Base-by-base conservation (phyloP, 2,888 invertebrate genomes). In the Agriopis leucophaearia region DNA sequence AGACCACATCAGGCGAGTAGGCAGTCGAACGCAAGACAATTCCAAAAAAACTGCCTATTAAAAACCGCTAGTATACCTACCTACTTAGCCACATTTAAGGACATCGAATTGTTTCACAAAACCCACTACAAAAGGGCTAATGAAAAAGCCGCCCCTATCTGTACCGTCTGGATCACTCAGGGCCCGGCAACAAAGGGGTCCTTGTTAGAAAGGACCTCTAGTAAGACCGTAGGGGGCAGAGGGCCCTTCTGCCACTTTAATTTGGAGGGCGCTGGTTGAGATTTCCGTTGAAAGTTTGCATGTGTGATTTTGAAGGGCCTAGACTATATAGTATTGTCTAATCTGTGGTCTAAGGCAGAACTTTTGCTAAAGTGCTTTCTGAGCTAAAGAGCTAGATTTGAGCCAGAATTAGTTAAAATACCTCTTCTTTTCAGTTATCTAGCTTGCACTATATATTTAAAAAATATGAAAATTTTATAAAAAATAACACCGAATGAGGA, bases 211-310 rank as follows among this genome's bases (percentile, higher is more conserved):
- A 71, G 67, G 70, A 66, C 77, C 74, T 81, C 58, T 42, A 72
- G 69, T 60, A 72, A 74, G 75, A 52, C 66, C 44, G 60, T 50
- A 27, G 56, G 60, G 61, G 35, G 16, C 16, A 38, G 62, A 85
- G 84, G 44, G 74, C 80, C 71, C 81, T 83, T 70, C 69, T 72
- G 74, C 82, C 79, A 83, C 86, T 86, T 84, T 84, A 77, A 73
- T 73, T 74, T 72, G 69, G 72, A 72, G 79, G 76, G 78, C 45
- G n/a, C 6, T 59, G 35, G 45, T 38, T 15, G 52, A 66, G 62
- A 66, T 47, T 62, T 66, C 66, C 66, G 62, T 57, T 51, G 62
- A 48, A 52, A 62, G 57, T 66, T 71, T 75, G 66, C 66, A 63
- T 62, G 62, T 66, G 62, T 47, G 52, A 58, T 58, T 66, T 66